These are phyloP conservation scores for Encarsia formosa DNA, from an alignment of 2,888 invertebrate species.

Conservation along the genomic window DNA sequence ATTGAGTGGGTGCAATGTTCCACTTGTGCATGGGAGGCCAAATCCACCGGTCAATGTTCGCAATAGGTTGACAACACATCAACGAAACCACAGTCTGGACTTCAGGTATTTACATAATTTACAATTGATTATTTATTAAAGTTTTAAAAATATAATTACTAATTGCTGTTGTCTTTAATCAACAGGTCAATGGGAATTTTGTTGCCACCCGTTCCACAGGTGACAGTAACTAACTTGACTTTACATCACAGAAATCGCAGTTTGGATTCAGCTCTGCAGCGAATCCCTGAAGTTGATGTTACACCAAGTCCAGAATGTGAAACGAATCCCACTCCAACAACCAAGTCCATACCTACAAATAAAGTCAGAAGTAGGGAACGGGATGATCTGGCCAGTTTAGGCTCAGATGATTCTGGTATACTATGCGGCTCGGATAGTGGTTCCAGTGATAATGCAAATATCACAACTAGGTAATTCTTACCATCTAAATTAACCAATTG, in stretches of 20 bases:
- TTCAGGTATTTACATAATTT: slow-evolving; percentile 78
- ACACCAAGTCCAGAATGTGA: slow-evolving; percentile 64
- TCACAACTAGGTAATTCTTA: slow-evolving; percentile 41
- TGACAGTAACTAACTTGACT: slow-evolving; percentile 52
- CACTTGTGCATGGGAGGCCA: slow-evolving; percentile 59
- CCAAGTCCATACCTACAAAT: slow-evolving; percentile 41
- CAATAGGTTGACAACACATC: slow-evolving; percentile 65
- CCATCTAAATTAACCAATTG: background rate
- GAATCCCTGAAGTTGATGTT: slow-evolving; percentile 81
- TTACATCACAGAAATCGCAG: slow-evolving; percentile 77
- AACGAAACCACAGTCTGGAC: slow-evolving; percentile 84
- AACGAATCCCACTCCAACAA: slow-evolving; percentile 40
- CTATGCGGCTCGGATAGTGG: slow-evolving; percentile 60
- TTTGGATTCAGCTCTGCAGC: slow-evolving; percentile 82
- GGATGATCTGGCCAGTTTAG: slow-evolving; percentile 61
- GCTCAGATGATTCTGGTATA: slow-evolving; percentile 79
- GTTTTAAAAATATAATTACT: too few species aligned
- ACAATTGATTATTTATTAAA: too few species aligned
- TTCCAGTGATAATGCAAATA: slow-evolving; percentile 49
- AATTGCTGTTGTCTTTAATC: background rate
- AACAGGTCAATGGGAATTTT: slow-evolving; percentile 64
- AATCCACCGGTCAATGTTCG: slow-evolving; percentile 52
- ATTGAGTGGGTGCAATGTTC: slow-evolving; percentile 52
- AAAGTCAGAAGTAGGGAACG: slow-evolving; percentile 53
- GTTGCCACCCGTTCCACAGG: slow-evolving; percentile 59